Evolutionary conservation across 2,888 invertebrate genomes (phyloP).

Genomic region (Amaurobius ferox): DNA sequence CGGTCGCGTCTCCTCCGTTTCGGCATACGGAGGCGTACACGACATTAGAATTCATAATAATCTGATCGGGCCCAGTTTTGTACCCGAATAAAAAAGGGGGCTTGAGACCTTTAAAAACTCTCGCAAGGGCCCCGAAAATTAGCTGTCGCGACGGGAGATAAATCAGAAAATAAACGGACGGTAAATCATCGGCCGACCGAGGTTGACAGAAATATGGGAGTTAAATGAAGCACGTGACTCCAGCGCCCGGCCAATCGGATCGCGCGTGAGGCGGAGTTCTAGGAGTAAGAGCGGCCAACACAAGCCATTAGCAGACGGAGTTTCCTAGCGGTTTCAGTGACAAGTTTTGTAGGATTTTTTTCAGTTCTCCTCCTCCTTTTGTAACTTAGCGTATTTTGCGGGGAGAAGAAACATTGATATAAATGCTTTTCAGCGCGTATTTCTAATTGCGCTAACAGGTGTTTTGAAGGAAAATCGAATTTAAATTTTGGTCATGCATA

Average conservation of each 20-base stretch:
- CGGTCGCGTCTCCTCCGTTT: conserved; percentile 66
- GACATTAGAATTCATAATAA: conserved; percentile 74
- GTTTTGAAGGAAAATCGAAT: too few relatives aligned
- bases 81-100: conserved; percentile 14
- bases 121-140: conserved; percentile 42
- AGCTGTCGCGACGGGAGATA: conserved; percentile 73
- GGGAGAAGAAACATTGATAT: conserved; percentile 21
- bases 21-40: conserved; percentile 73
- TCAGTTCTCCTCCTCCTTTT: conserved; percentile 25
- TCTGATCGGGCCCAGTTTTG: neutral
- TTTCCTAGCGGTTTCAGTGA: conserved; percentile 60
- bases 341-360: conserved; percentile 61
- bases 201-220: conserved; percentile 73
- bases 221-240: conserved; percentile 73
- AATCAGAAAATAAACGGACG: conserved; percentile 74
- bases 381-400: conserved; percentile 10
- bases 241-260: conserved; percentile 59
- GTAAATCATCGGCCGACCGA: conserved; percentile 71
- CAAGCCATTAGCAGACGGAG: conserved; percentile 53
- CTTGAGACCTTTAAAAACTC: conserved; percentile 22
- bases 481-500: too few relatives aligned
- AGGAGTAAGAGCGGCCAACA: conserved; percentile 31
- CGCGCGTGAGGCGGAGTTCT: conserved; percentile 53
- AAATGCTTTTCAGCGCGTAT: conserved; percentile 33
- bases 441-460: conserved; percentile 67